Base-by-base conservation (phyloP, 1,140 invertebrate species). In the Bilobella aurantiaca region DNA sequence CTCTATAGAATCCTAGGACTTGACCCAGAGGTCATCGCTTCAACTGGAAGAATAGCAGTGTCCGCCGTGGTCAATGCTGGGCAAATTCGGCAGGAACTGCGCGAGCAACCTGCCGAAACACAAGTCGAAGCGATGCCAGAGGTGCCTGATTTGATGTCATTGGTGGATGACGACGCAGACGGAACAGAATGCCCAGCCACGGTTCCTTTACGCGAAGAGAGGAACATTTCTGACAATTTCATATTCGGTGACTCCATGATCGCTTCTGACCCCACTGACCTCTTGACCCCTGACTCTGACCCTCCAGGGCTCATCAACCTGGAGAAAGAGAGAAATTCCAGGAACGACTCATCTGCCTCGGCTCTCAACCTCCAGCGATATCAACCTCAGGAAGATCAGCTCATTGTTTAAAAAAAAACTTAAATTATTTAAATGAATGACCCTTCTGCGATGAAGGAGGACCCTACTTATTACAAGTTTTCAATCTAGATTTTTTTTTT, bases 1-100 rank as follows among this genome's bases (percentile, higher is more conserved):
- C 64, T 72, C 0, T 72, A 72, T 29, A 47, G 68, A 62, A 68
- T 72, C 27, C 21, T 72, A 16, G 71, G 68, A 53, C 46, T 72
- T 5, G 60, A 69, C 23, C 71, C 71, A 27, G 28, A 34, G 14
- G 58, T 42, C 14, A 27, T 62, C 25, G 14, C 59, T 3, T 25
- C 23, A 27, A 58, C 3, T 3, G 57, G 8, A 58, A 25, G 3
- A 12, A 58, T n/a, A n/a, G n/a, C n/a, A 5, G 27, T 21, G 8
- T 28, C 12, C 14, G 57, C 25, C n/a, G 46, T 18, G 12, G 2
- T 14, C 14, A 30, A 5, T 5, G 59, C 30, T 3, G 12, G 31
- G 25, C 5, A 3, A 21, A 27, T 5, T 18, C 59, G 18, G 49
- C 21, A 5, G 49, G 49, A 53, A 23, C 14, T 53, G 23, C 5